These are phyloP conservation scores for Agrilus planipennis DNA, from an alignment of 1,140 invertebrate genomes.

Conservation along the genomic window DNA sequence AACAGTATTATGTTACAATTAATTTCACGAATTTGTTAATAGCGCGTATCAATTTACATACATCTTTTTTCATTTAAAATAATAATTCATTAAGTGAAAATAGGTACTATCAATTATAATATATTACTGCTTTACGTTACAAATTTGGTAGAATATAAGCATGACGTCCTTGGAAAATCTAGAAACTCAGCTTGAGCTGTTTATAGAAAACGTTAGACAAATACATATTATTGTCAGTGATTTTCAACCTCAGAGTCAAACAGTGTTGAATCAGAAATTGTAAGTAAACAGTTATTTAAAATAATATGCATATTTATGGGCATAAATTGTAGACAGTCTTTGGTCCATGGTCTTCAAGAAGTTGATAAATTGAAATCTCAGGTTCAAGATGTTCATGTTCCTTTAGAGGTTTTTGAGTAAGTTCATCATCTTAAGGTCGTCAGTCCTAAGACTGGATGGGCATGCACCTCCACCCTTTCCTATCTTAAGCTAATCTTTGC, in stretches of 20 bases:
- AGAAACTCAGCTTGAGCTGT: constrained; percentile 86
- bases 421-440: constrained; percentile 27
- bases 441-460: too few relatives aligned
- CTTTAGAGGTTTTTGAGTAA: constrained; percentile 96
- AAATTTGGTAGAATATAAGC: too few relatives aligned
- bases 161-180: constrained; percentile 69
- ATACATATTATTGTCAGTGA: constrained; percentile 96
- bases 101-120: too few relatives aligned
- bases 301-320: constrained; percentile 11
- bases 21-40: too few relatives aligned
- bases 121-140: too few relatives aligned
- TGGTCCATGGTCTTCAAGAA: constrained; percentile 87
- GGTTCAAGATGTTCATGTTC: constrained; percentile 94
- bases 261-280: constrained; percentile 96
- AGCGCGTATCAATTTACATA: too few relatives aligned
- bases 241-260: constrained; percentile 96
- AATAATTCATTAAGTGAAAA: too few relatives aligned
- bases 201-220: constrained; percentile 95
- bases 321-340: constrained; percentile 71
- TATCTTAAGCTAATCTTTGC: too few relatives aligned
- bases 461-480: too few relatives aligned
- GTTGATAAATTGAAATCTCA: constrained; percentile 89
- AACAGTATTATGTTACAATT: too few relatives aligned
- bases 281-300: constrained; percentile 43
- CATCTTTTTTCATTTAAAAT: too few relatives aligned